Base-by-base conservation (phyloP, 1,140 invertebrate genomes). In the Drosophila nikananu region DNA sequence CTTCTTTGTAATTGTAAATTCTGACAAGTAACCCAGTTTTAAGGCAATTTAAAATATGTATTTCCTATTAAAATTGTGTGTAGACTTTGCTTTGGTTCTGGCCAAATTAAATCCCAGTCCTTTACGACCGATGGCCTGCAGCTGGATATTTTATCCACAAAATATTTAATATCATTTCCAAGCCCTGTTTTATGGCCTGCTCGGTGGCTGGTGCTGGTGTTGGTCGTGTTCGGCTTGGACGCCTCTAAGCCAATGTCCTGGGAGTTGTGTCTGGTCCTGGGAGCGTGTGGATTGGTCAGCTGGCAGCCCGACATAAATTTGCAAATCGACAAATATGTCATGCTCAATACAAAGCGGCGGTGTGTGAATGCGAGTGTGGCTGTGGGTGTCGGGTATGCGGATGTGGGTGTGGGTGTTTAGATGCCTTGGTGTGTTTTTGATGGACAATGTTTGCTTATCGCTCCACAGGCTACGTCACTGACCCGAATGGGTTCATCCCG, bases 241-340 rank as follows among this genome's bases (percentile, higher is more conserved):
- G 37, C 32, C 42, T 51, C 63, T 68, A 66, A 80, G 68, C 68
- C 59, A 74, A 79, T 62, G 68, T 61, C 70, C 70, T 59, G 70
- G 64, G 21, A 68, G 19, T 46, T 52, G 37, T 32, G 49, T 17
- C 32, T 23, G 39, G 39, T 44, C 30, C 49, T 42, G 63, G 62
- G 23, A 27, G 54, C n/a, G 41, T 66, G 39, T 39, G 67, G 27
- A 39, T 54, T 62, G 49, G 62, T 30, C 46, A 44, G 41, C 21
- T 41, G 35, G 52, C 37, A 41, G 61, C 15, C 57, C 80, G 77
- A 81, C 81, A 89, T 89, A 83, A 89, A 89, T 89, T 89, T 89
- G 84, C 77, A 89, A 89, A 84, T 89, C 84, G 84, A 89, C 84
- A 89, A 89, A 89, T 87, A 87, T 89, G 83, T 87, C 83, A 81